A percentile compares a stretch with the other conserved stretches of the same genome.
These are phyloP conservation scores for Philhelius pedissequus DNA, from an alignment of 2,888 invertebrate genomes.

Conservation along the genomic window DNA sequence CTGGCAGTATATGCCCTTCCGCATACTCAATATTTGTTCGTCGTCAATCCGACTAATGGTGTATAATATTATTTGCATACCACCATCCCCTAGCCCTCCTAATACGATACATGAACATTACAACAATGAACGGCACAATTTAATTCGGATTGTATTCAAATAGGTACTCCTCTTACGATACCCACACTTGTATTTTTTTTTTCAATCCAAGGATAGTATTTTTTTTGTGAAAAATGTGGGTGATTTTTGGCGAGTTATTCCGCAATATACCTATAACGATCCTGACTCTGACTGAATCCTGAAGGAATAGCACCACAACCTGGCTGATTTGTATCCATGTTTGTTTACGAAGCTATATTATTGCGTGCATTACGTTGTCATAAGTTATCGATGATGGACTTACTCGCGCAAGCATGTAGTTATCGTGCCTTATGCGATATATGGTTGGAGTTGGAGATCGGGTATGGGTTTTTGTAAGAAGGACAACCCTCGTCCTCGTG, in stretches of 20 bases:
- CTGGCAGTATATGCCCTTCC: not conserved
- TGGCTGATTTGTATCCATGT: slow-evolving; percentile 1
- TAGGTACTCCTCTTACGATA: slow-evolving; percentile 36
- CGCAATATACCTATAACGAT: slow-evolving; percentile 1
- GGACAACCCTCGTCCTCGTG: slow-evolving; percentile 7
- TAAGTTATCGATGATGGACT: slow-evolving; percentile 69
- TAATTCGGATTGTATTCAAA: slow-evolving; percentile 65
- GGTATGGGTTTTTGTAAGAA: not conserved
- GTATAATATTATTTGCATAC: slow-evolving; percentile 63
- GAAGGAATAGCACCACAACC: not conserved
- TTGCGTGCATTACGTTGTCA: slow-evolving; percentile 68
- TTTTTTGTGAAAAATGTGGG: slow-evolving; percentile 2
- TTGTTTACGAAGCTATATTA: slow-evolving; percentile 56
- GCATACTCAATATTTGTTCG: slow-evolving; percentile 18
- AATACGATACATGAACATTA: slow-evolving; percentile 19
- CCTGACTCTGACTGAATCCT: not conserved
- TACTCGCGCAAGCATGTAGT: slow-evolving; percentile 57
- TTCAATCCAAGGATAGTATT: not conserved
- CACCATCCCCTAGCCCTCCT: slow-evolving; percentile 55
- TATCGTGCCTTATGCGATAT: slow-evolving; percentile 1
- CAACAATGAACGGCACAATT: slow-evolving; percentile 46
- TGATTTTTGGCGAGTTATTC: slow-evolving; percentile 44
- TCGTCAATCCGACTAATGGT: slow-evolving; percentile 65
- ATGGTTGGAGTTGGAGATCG: not conserved
- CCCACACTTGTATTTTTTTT: not conserved